phyloP scores from a whole-genome alignment of 2,888 invertebrate genomes.

The Cheilosia vulpina region DNA sequence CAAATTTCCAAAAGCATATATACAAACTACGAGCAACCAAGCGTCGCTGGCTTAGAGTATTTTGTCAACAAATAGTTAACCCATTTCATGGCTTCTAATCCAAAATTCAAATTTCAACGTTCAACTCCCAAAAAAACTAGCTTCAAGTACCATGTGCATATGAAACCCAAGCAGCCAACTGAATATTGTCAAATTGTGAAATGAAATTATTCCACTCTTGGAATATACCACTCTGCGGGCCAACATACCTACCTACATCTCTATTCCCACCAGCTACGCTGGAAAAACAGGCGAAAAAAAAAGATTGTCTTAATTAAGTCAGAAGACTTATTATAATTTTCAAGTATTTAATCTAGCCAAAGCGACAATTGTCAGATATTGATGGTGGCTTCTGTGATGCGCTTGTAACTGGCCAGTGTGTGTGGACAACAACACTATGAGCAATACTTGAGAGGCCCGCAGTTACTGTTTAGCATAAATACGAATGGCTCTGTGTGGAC shows the following conservation, averaged over 20 bases:
- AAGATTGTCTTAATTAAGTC: slow-evolving; percentile 51
- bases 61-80: slow-evolving; percentile 72
- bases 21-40: slow-evolving; percentile 2
- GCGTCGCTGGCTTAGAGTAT: slow-evolving; percentile 50
- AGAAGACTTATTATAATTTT: slow-evolving; percentile 62
- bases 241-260: not conserved
- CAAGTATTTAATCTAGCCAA: slow-evolving; percentile 73
- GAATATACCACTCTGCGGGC: not conserved
- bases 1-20: slow-evolving; percentile 37
- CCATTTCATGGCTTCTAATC: slow-evolving; percentile 64
- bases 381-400: slow-evolving; percentile 49
- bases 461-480: slow-evolving; percentile 71
- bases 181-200: slow-evolving; percentile 67
- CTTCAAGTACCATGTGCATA: slow-evolving; percentile 5
- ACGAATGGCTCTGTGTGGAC: slow-evolving; percentile 28
- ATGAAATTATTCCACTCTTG: slow-evolving; percentile 52
- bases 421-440: slow-evolving; percentile 65
- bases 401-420: slow-evolving; percentile 59
- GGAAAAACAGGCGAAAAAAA: slow-evolving; percentile 9
- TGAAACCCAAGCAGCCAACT: slow-evolving; percentile 49
- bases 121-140: slow-evolving; percentile 9
- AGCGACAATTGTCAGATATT: slow-evolving; percentile 64
- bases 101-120: slow-evolving; percentile 60
- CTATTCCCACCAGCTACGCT: not conserved
- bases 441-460: slow-evolving; percentile 62